Base-by-base conservation (phyloP, 2,113 vertebrate genomes). In the rat (Rattus norvegicus) region DNA sequence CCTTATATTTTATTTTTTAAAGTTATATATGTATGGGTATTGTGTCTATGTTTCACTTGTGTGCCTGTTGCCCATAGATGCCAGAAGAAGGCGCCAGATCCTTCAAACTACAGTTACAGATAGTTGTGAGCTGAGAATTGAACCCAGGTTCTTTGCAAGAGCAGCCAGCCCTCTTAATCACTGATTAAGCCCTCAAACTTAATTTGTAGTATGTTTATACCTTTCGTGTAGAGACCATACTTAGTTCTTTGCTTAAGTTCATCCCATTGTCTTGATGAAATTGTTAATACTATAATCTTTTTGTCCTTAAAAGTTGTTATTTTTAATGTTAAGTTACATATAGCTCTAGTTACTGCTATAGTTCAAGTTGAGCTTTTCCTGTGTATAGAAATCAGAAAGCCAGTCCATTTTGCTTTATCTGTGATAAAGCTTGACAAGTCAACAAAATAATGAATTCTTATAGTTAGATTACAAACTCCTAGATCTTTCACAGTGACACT, bases 301-400 rank as follows among this genome's bases (percentile, higher is more conserved):
- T 83, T 52, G 73, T 65, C 26, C 89, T 96, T 90, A 89, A 93
- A 94, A 69, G 36, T 69, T 90, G 81, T 5, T 86, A 24, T 26
- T 96, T 91, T 93, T 80, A 33, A 61, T 83, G 30, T 76, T 72
- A 88, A 87, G 52, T 52, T 83, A 4, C 87, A 47, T 95, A 13
- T 72, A 52, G 63, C 10, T 20, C 16, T 19, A 59, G 33, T 67
- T 91, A 89, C 47, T 95, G 47, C 12, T 81, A 63, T 26, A 5
- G 81, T 92, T 1, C 11, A 56, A 90, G 89, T 59, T 95, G 26
- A 49, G 52, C 47, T 88, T 67, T 90, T 93, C 63, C 43, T 75
- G 10, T 54, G 10, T 67, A 63, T 12, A 12, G 39, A 95, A 91
- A 87, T 39, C n/a, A 93, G 65, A 93, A 61, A 47, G 33, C 7